phyloP scores from a whole-genome alignment of 2,888 invertebrate genomes.

The Lycaena phlaeas region DNA sequence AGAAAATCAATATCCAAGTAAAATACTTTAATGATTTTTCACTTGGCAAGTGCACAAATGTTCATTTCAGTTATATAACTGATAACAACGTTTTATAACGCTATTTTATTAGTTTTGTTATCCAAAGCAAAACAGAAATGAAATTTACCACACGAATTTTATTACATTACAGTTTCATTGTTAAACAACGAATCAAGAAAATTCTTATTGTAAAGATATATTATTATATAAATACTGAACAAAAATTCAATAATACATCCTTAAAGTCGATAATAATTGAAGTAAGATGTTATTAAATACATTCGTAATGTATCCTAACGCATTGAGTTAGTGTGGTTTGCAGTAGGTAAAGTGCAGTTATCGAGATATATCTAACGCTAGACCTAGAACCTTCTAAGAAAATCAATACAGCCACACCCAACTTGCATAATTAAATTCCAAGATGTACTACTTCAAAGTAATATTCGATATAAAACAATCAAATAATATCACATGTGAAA shows the following conservation, averaged over 20 bases:
- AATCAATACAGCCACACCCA: constrained; percentile 74
- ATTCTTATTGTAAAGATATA: not conserved
- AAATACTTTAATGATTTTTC: constrained; percentile 18
- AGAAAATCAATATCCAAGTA: too few species aligned
- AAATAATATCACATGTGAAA: constrained; percentile 57
- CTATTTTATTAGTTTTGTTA: constrained; percentile 34
- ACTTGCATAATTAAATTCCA: constrained; percentile 62
- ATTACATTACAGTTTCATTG: not conserved
- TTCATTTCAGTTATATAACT: constrained; percentile 51
- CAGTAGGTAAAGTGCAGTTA: constrained; percentile 50
- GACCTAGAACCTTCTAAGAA: constrained; percentile 69
- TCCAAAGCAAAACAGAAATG: constrained; percentile 13
- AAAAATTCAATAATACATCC: not conserved
- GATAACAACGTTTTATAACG: constrained; percentile 56
- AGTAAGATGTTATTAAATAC: constrained; percentile 21
- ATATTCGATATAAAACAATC: constrained; percentile 39
- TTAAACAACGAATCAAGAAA: not conserved
- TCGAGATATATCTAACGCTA: constrained; percentile 59
- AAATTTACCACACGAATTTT: constrained; percentile 5
- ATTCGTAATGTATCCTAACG: constrained; percentile 32
- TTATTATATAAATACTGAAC: not conserved
- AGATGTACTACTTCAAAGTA: constrained; percentile 24
- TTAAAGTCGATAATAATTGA: not conserved
- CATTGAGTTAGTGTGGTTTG: constrained; percentile 42
- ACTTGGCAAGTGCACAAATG: constrained; percentile 34